Base-by-base conservation (phyloP, 2,797 vertebrate genomes). In the Anolis apletophallus region DNA sequence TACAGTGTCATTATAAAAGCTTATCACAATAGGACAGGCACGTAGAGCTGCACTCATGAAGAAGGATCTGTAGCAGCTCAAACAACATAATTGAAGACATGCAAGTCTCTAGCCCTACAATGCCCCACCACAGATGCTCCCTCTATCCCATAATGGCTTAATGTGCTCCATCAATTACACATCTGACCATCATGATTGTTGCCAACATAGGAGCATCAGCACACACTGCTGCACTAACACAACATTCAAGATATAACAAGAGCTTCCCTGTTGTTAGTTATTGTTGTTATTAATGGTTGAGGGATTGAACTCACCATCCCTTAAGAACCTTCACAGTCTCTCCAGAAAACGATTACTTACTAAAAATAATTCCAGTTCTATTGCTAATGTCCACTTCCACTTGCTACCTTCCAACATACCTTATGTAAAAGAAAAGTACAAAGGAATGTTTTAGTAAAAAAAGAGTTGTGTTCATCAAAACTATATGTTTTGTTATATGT, bases 21-120 rank as follows among this genome's bases (percentile, higher is more conserved):
- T 79, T 79, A 78, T 50, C 85, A 54, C 57, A 59, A 83, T 77
- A 71, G 36, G 29, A 52, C 46, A 54, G 64, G 17, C 67, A 68
- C 54, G 67, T 29, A 78, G 54, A 78, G 40, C 40, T 50, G 34
- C n/a, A 52, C 86, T 83, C 59, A 29, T n/a, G 50, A 34, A 72
- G 68, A 54, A n/a, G 21, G 14, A 61, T 40, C 9, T 29, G 10
- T 46, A 8, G 72, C 83, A 17, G 11, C n/a, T 80, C 46, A 73
- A 74, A 81, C n/a, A n/a, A 36, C 57, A 19, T 36, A n/a, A 23
- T 40, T 71, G 9, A 32, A 77, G n/a, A 13, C 46, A 55, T 46
- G 40, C 50, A 26, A 21, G 40, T 68, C 50, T 17, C 85, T 73
- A 36, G 16, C 14, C 16, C 55, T 17, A 1, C 46, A 74, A n/a